phyloP scores from a whole-genome alignment of 2,797 vertebrate genomes.

The Rhinophrynus dorsalis region DNA sequence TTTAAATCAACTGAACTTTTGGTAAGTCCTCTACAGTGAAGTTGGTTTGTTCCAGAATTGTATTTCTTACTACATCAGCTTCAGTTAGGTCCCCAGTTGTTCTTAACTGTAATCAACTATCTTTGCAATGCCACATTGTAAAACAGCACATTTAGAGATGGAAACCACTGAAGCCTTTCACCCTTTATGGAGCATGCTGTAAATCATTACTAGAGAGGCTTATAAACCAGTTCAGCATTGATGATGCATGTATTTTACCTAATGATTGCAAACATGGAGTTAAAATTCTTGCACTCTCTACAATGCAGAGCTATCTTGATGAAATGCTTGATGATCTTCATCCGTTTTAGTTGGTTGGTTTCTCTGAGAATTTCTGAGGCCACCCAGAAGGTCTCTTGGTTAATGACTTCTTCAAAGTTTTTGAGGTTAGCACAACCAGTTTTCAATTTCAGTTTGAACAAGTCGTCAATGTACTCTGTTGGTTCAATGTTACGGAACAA shows the following conservation, averaged over 20 bases:
- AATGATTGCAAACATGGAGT: slow-evolving; percentile 99
- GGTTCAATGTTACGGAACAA: slow-evolving; percentile 96
- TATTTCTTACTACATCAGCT: too few species aligned
- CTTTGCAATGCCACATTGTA: not conserved
- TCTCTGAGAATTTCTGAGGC: slow-evolving; percentile 92
- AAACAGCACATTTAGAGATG: too few species aligned
- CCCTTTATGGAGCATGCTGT: not conserved
- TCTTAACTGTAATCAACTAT: not conserved
- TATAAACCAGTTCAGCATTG: not conserved
- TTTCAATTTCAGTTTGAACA: slow-evolving; percentile 90
- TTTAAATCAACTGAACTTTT: too few species aligned
- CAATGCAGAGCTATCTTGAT: slow-evolving; percentile 97
- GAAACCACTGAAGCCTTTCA: not conserved
- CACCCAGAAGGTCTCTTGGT: slow-evolving; percentile 98
- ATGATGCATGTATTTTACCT: slow-evolving; percentile 72
- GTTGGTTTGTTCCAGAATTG: too few species aligned
- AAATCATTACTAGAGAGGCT: not conserved
- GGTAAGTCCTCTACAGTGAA: too few species aligned
- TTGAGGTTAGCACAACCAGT: slow-evolving; percentile 87
- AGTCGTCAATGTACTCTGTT: slow-evolving; percentile 95
- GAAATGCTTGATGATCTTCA: slow-evolving; percentile 98
- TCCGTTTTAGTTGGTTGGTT: slow-evolving; percentile 94
- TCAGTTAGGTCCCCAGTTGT: not conserved
- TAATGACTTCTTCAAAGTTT: slow-evolving; percentile 96
- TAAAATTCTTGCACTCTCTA: slow-evolving; percentile 98